Conservation (phyloP, 2,113 vertebrate species). For the Ptychochromis oligacanthus region DNA sequence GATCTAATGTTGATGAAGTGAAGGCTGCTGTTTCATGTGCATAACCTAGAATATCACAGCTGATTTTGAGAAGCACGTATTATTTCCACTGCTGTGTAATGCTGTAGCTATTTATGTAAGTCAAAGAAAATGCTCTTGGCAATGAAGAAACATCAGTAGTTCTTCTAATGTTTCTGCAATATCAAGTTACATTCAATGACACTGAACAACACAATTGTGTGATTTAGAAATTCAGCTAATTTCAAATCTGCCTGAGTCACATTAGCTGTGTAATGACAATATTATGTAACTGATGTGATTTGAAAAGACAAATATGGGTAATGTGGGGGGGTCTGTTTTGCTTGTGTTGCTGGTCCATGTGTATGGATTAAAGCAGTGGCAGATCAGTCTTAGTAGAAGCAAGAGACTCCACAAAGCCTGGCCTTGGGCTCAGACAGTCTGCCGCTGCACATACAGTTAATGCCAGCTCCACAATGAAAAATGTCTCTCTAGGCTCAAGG, state of each 20-base stretch:
- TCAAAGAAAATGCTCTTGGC: background rate
- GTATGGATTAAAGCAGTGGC: conserved; percentile 30
- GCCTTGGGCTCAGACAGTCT: conserved; percentile 55
- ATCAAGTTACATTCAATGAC: background rate
- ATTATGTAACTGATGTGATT: background rate
- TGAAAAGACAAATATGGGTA: fast-evolving
- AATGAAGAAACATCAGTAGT: background rate
- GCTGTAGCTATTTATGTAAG: background rate
- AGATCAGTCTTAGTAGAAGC: conserved; percentile 64
- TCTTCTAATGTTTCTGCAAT: background rate
- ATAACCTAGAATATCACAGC: background rate
- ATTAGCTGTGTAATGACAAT: background rate
- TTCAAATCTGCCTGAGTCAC: background rate
- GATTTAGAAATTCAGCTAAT: background rate
- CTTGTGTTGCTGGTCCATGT: conserved; percentile 4
- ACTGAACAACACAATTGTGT: background rate
- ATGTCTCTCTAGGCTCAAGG: conserved; percentile 51
- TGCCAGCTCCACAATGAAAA: conserved; percentile 67
- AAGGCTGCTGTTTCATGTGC: background rate
- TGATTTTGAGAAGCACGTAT: background rate
- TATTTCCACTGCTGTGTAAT: background rate
- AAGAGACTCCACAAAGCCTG: conserved; percentile 55
- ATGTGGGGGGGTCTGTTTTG: background rate
- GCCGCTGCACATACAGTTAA: conserved; percentile 70
- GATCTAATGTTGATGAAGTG: background rate